These are phyloP conservation scores for Synanthedon vespiformis DNA, from an alignment of 2,888 invertebrate genomes.

Conservation along the genomic window DNA sequence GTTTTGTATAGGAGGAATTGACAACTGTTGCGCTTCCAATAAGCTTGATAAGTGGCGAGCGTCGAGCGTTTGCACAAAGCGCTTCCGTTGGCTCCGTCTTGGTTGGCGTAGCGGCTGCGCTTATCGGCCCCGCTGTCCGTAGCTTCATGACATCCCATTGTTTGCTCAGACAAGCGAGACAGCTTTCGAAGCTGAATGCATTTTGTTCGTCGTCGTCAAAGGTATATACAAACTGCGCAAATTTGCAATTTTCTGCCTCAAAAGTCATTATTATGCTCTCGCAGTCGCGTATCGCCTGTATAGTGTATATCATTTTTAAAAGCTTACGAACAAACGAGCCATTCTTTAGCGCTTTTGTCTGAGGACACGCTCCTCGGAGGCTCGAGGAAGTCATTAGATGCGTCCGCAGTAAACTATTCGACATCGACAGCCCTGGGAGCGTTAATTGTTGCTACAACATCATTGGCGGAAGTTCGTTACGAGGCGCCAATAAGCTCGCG, in stretches of 20 bases:
- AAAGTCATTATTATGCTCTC: slow-evolving; percentile 23
- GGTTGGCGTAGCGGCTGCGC: slow-evolving; percentile 2
- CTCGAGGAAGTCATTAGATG: slow-evolving; percentile 34
- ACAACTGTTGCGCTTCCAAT: slow-evolving; percentile 9
- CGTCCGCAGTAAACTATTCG: slow-evolving; percentile 23
- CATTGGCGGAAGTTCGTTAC: slow-evolving; percentile 48
- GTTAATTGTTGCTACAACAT: slow-evolving; percentile 35
- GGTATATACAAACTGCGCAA: slow-evolving; percentile 19
- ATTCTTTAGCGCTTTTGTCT: slow-evolving; percentile 19
- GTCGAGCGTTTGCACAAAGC: slow-evolving; percentile 5
- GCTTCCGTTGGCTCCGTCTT: slow-evolving; percentile 4
- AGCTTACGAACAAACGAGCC: slow-evolving; percentile 28
- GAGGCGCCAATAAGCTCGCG: slow-evolving; percentile 34
- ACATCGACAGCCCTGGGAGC: slow-evolving; percentile 29
- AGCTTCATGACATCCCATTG: slow-evolving; percentile 1
- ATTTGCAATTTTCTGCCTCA: slow-evolving; percentile 31
- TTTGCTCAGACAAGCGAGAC: slow-evolving; percentile 1
- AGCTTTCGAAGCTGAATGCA: not conserved
- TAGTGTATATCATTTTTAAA: slow-evolving; percentile 34
- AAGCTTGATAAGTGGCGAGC: slow-evolving; percentile 2
- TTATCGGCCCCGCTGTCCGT: slow-evolving; percentile 1
- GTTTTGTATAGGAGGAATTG: no score
- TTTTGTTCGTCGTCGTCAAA: not conserved
- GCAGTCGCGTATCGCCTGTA: slow-evolving; percentile 16
- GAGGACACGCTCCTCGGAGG: slow-evolving; percentile 22